A percentile compares a stretch with the other conserved stretches of the same genome.
Conservation (phyloP, 2,113 vertebrate genomes). For the Physeter macrocephalus region DNA sequence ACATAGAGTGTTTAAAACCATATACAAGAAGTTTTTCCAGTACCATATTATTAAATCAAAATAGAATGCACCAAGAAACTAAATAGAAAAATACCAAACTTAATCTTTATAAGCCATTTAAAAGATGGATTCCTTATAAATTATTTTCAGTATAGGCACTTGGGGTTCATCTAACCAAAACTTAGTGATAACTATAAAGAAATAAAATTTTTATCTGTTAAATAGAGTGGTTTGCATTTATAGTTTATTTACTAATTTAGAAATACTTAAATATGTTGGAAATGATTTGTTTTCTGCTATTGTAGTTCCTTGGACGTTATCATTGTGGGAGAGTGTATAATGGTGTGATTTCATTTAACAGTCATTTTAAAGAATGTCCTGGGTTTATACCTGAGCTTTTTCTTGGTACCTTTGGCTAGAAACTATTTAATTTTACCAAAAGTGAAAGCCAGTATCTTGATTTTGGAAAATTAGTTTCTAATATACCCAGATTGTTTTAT, state of each 20-base stretch:
- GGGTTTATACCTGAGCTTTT: neutral
- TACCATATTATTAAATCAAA: neutral
- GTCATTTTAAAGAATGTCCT: neutral
- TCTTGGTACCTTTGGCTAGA: neutral
- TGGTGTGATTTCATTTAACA: neutral
- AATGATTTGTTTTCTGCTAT: neutral
- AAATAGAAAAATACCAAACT: neutral
- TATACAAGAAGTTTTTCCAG: neutral
- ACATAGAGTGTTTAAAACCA: neutral
- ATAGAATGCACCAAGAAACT: neutral
- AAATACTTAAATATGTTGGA: neutral
- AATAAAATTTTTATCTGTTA: neutral
- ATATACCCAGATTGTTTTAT: neutral
- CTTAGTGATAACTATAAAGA: neutral
- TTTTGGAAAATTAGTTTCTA: neutral
- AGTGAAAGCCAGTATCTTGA: neutral
- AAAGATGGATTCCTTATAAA: neutral
- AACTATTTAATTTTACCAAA: neutral
- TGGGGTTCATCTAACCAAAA: neutral
- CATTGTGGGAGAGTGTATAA: neutral
- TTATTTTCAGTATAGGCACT: neutral
- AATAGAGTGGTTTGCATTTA: neutral
- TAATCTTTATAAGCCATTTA: neutral
- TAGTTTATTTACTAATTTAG: slow-evolving; percentile 1
- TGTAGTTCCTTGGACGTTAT: neutral